These are phyloP conservation scores for Drosophila planitibia DNA, from an alignment of 2,888 invertebrate genomes.

Conservation along the genomic window DNA sequence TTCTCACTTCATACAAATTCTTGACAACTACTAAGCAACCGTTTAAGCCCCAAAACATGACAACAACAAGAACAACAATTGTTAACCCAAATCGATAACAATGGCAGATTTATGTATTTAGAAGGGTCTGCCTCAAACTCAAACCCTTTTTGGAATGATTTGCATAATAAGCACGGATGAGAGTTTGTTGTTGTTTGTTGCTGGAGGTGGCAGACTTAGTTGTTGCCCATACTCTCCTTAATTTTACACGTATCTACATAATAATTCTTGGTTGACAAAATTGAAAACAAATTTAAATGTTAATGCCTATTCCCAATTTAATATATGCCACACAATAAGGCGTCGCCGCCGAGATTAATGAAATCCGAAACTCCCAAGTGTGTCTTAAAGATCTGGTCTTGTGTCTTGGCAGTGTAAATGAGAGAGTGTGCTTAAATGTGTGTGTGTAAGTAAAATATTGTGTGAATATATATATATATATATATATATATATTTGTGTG, in stretches of 20 bases:
- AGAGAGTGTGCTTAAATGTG: constrained; percentile 10
- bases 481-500: background rate
- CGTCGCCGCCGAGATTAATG: constrained; percentile 68
- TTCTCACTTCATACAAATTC: constrained; percentile 14
- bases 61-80: constrained; percentile 19
- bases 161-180: constrained; percentile 59
- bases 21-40: constrained; percentile 25
- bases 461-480: background rate
- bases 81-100: constrained; percentile 34
- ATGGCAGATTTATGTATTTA: constrained; percentile 41
- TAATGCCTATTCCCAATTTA: constrained; percentile 68
- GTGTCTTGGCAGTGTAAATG: background rate
- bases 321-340: constrained; percentile 68
- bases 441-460: constrained; percentile 3
- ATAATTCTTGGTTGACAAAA: constrained; percentile 65
- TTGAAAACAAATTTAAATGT: constrained; percentile 82
- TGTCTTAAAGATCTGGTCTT: constrained; percentile 18
- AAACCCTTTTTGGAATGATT: constrained; percentile 43
- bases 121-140: constrained; percentile 23
- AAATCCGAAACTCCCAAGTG: constrained; percentile 53
- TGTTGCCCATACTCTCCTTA: constrained; percentile 21
- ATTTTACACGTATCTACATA: constrained; percentile 39
- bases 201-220: constrained; percentile 52
- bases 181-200: constrained; percentile 43
- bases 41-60: constrained; percentile 14